Evolutionary conservation across 2,113 vertebrate species (phyloP), one percentile per base, ranked within the genome.

Genomic region (Pterocles gutturalis): DNA sequence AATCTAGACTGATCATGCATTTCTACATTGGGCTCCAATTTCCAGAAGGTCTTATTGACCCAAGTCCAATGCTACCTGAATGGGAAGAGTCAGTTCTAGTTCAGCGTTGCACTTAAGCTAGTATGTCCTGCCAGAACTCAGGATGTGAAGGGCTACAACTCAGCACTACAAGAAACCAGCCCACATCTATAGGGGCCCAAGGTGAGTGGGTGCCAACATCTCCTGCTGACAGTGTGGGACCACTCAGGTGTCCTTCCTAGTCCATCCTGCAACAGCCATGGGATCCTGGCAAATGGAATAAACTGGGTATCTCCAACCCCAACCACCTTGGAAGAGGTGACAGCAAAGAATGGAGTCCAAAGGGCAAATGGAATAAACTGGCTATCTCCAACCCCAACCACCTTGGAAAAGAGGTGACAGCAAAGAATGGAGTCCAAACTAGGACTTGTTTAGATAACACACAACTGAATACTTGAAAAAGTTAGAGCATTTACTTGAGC

Each of bases 231-330:
- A 26, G 28, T 18, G 22, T 4, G 11, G 64, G 67, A 85, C 26
- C 24, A 65, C n/a, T 8, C 17, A 20, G 46, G 10, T 58, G 43
- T 22, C n/a, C 69, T 78, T 58, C 61, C 49, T 14, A 38, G 31
- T 20, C 19, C 22, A 38, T 38, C 29, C 49, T 3, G 3, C 0
- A 0, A 76, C 2, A 76, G 38, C 38, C 3, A 2, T 24, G 41
- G 70, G 28, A 90, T 62, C 33, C 55, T 51, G 48, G 26, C 33
- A 79, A 85, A 83, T 8, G 15, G 38, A 85, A 76, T 17, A 33
- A 60, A 83, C 31, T 45, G 38, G 15, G 0, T 45, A 67, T 36
- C 31, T 87, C 34, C 25, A 41, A 67, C 3, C 14, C 5, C 43
- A 67, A 10, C 13, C 31, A 62, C 25, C 15, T 9, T 38, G 66